These are phyloP conservation scores for Monopterus albus DNA, from an alignment of 2,113 vertebrate genomes.

Conservation along the genomic window DNA sequence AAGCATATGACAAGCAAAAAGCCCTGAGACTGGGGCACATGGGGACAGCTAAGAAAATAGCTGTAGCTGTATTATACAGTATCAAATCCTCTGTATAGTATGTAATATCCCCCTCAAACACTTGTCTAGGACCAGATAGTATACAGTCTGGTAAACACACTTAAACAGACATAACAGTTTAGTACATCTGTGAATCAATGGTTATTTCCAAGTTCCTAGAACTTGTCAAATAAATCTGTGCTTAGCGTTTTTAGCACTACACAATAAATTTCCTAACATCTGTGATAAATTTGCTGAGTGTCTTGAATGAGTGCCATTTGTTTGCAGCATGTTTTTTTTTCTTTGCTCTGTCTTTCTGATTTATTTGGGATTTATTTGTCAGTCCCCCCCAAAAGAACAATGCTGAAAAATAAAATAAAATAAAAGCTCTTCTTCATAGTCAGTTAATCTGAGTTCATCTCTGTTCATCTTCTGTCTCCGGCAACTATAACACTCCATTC, in stretches of 20 bases:
- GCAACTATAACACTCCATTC: conserved; percentile 19
- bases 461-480: conserved; percentile 47
- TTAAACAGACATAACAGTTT: conserved; percentile 19
- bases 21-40: conserved; percentile 24
- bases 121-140: background rate
- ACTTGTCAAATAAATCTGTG: conserved; percentile 43
- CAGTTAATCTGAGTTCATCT: conserved; percentile 51
- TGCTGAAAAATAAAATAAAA: conserved; percentile 50
- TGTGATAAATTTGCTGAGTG: conserved; percentile 47
- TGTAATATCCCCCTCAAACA: conserved; percentile 1
- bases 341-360: conserved; percentile 52
- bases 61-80: background rate
- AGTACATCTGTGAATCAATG: conserved; percentile 21
- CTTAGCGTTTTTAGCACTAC: conserved; percentile 28
- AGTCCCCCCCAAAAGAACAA: conserved; percentile 58
- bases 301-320: conserved; percentile 40
- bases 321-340: conserved; percentile 36
- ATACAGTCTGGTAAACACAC: background rate
- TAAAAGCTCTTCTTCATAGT: conserved; percentile 60
- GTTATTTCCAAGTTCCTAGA: conserved; percentile 33
- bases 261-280: conserved; percentile 41
- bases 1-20: conserved; percentile 40
- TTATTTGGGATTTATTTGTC: conserved; percentile 57
- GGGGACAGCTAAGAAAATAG: conserved; percentile 22
- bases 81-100: conserved; percentile 4